phyloP scores from a whole-genome alignment of 2,797 vertebrate species.

The Oophaga sylvatica region DNA sequence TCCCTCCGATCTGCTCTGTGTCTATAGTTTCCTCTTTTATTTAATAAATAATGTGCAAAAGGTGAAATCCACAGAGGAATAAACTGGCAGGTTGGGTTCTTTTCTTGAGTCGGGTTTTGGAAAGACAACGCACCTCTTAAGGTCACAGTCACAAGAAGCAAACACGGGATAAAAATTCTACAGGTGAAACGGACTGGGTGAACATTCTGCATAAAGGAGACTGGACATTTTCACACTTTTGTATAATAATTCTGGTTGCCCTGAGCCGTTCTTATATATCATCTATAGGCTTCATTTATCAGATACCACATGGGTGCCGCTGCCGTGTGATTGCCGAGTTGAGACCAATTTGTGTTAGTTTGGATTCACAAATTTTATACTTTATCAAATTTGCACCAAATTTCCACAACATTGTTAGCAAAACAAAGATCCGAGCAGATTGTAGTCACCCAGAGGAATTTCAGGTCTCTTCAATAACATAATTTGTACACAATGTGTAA shows the following conservation, averaged over 20 bases:
- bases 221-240: background rate
- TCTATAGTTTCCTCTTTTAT: constrained; percentile 42
- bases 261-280: background rate
- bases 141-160: background rate
- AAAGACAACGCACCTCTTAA: background rate
- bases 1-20: constrained; percentile 7
- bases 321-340: too few species aligned
- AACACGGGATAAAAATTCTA: background rate
- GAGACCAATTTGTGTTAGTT: too few species aligned
- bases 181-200: background rate
- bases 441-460: too few species aligned
- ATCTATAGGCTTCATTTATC: too few species aligned
- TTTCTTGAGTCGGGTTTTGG: constrained; percentile 34
- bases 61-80: constrained; percentile 61
- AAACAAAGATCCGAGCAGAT: too few species aligned
- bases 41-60: constrained; percentile 61
- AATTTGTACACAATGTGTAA: too few species aligned
- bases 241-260: background rate
- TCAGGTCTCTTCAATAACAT: too few species aligned
- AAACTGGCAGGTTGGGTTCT: constrained; percentile 48
- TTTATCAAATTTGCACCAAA: too few species aligned
- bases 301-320: too few species aligned
- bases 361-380: too few species aligned
- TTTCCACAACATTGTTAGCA: too few species aligned
- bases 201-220: background rate